Conservation (phyloP, 2,888 invertebrate species). For the Masnerella sp. region DNA sequence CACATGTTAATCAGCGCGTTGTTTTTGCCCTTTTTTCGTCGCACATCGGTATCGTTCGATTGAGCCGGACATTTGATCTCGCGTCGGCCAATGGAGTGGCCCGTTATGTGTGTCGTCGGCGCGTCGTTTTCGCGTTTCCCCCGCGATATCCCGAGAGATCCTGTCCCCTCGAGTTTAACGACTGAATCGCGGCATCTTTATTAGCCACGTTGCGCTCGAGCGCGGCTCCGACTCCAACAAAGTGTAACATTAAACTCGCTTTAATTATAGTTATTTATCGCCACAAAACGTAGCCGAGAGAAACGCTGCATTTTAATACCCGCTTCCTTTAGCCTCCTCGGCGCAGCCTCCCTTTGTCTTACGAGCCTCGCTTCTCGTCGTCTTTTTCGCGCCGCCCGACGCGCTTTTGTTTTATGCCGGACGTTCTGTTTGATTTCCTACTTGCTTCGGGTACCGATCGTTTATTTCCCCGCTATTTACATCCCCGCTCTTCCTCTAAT, state of each 20-base stretch:
- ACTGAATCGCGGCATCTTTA: slow-evolving; percentile 60
- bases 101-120: slow-evolving; percentile 59
- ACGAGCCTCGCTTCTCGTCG: slow-evolving; percentile 4
- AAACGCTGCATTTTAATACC: slow-evolving; percentile 56
- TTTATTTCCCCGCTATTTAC: no score
- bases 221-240: slow-evolving; percentile 54
- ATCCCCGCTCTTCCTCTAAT: no score
- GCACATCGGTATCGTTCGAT: slow-evolving; percentile 62
- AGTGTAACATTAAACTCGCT: slow-evolving; percentile 55
- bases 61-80: slow-evolving; percentile 58
- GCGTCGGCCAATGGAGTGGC: slow-evolving; percentile 55
- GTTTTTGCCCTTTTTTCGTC: slow-evolving; percentile 57
- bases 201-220: slow-evolving; percentile 58
- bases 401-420: slow-evolving; percentile 51
- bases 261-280: slow-evolving; percentile 61
- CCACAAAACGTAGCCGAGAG: slow-evolving; percentile 51
- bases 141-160: slow-evolving; percentile 41
- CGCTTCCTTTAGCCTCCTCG: slow-evolving; percentile 27
- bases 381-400: slow-evolving; percentile 17
- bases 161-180: slow-evolving; percentile 59
- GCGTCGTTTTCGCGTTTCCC: slow-evolving; percentile 60
- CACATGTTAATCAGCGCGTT: slow-evolving; percentile 61
- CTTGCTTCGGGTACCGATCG: slow-evolving; percentile 37
- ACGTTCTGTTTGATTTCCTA: slow-evolving; percentile 42
- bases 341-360: slow-evolving; percentile 42